Base-by-base conservation (phyloP, 2,888 invertebrate species). In the Oasisia sp. region DNA sequence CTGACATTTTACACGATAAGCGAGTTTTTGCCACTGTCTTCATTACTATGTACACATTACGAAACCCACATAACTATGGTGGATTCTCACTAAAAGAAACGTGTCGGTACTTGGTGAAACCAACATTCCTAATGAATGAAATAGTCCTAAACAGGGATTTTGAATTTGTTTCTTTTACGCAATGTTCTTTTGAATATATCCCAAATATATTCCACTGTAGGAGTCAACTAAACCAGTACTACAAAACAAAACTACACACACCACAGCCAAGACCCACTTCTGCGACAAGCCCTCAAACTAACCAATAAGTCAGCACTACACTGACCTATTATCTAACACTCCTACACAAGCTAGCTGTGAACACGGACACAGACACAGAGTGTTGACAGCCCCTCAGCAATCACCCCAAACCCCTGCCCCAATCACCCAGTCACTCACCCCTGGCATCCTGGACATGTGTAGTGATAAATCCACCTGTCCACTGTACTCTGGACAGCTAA, bases 391-490 rank as follows among this genome's bases (percentile, higher is more conserved):
- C 50, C 9, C 2, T 74, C 56, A 56, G 14, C 11, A 11, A 74
- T 27, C 74, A 27, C 14, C 74, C 74, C 19, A 3, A 5, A 74
- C 74, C 74, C 38, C 38, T 38, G 4, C 38, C 38, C 38, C 38
- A 38, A 38, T 38, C 38, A 38, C 38, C 4, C 38, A 38, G 38
- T 38, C 27, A 74, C 74, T 74, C 74, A 74, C 74, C 74, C 74
- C 74, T 74, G 74, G 74, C 74, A 74, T 74, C 27, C n/a, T 74
- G 74, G 74, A 74, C 74, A 74, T 74, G 74, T 19, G 74, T n/a
- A 74, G 74, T 74, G 7, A 74, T 74, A 74, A 74, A 74, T 74
- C 74, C 74, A 74, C 74, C 27, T 74, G 74, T 74, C 27, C 27
- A 74, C 74, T 2, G 8, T 56, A 56, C 56, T 56, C 56, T 19